These are phyloP conservation scores for Brevipalpus yothersi DNA, from an alignment of 1,140 invertebrate genomes.

Conservation along the genomic window DNA sequence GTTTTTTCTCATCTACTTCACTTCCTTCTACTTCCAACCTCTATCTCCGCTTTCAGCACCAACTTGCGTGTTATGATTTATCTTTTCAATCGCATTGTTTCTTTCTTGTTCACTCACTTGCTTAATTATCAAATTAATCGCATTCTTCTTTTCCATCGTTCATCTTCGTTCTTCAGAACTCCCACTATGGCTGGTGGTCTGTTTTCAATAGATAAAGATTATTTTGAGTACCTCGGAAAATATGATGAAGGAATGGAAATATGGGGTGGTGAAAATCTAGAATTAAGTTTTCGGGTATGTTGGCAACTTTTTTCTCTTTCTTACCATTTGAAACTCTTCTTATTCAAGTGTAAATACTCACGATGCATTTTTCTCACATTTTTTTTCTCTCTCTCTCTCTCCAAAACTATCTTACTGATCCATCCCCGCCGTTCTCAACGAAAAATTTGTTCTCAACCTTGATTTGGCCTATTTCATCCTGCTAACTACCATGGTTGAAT, in stretches of 20 bases:
- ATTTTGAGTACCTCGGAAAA: slow-evolving; percentile 86
- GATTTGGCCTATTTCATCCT: no score
- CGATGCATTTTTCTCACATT: neutral
- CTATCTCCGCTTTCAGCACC: no score
- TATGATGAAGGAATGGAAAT: slow-evolving; percentile 99
- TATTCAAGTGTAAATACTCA: neutral
- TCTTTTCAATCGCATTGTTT: neutral
- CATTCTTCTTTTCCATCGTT: neutral
- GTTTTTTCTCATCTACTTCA: neutral
- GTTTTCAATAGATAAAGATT: slow-evolving; percentile 85
- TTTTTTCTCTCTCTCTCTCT: no score
- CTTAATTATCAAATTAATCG: neutral
- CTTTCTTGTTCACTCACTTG: neutral
- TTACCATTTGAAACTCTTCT: neutral
- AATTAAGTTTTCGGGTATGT: neutral
- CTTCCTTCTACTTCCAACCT: no score
- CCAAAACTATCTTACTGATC: no score
- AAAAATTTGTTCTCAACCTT: no score
- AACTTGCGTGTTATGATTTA: neutral
- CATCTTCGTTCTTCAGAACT: slow-evolving; percentile 26
- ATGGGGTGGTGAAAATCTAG: slow-evolving; percentile 44
- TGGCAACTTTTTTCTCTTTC: neutral
- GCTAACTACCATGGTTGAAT: no score
- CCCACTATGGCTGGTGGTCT: slow-evolving; percentile 98
- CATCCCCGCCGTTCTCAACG: no score